Conservation (phyloP, 2,113 vertebrate genomes). For the Orthonyx spaldingii region DNA sequence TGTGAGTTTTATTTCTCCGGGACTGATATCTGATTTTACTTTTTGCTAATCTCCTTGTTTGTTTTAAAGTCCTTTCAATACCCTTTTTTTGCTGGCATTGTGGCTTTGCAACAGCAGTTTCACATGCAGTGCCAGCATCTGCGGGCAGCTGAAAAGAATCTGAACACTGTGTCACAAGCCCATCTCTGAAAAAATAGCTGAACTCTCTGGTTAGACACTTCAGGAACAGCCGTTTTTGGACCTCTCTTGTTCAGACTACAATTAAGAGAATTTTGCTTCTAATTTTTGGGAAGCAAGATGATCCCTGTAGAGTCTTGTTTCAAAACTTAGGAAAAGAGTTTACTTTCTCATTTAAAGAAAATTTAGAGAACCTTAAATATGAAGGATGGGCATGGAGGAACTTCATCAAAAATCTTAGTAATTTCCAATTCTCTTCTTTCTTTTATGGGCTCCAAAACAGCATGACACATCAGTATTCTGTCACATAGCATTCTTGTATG, state of each 20-base stretch:
- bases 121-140: neutral
- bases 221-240: neutral
- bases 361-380: neutral
- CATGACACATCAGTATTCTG: neutral
- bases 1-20: slow-evolving; percentile 8
- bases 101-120: neutral
- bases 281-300: neutral
- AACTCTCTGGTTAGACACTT: neutral
- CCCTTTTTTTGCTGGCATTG: neutral
- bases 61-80: neutral
- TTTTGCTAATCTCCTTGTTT: neutral
- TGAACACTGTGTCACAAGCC: neutral
- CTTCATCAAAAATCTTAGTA: neutral
- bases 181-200: neutral
- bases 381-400: neutral
- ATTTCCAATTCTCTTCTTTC: neutral
- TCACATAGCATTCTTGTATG: neutral
- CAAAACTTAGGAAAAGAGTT: neutral
- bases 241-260: neutral
- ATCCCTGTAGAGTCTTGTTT: neutral
- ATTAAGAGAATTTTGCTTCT: neutral
- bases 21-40: slow-evolving; percentile 4
- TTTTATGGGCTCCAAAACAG: neutral
- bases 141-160: neutral
- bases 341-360: neutral